Conservation (phyloP, 2,888 invertebrate species). For the Dysmachus trigonus region DNA sequence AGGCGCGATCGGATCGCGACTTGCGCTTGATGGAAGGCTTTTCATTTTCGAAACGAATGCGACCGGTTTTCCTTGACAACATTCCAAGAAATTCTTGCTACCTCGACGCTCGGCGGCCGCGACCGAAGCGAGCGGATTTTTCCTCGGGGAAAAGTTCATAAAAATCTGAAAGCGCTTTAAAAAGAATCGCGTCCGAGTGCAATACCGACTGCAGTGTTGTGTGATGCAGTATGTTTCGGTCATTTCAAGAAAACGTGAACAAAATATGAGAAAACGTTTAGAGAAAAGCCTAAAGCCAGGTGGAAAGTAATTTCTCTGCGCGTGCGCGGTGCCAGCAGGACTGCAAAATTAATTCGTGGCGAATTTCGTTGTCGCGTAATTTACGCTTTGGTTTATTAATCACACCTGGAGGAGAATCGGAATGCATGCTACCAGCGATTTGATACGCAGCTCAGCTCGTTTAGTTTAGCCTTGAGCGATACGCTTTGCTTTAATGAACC, state of each 20-base stretch:
- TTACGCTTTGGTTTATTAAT: not conserved
- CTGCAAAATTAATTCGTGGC: not conserved
- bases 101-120: not conserved
- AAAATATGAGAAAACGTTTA: not conserved
- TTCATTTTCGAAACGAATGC: slow-evolving; percentile 24
- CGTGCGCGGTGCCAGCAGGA: not conserved
- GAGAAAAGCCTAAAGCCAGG: not conserved
- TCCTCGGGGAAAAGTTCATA: slow-evolving; percentile 8
- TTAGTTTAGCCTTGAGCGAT: not conserved
- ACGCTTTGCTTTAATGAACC: not conserved
- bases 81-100: slow-evolving; percentile 25
- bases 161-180: not conserved
- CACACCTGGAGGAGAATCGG: not conserved
- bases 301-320: not conserved
- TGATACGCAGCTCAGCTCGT: not conserved
- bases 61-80: slow-evolving; percentile 45
- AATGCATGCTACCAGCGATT: not conserved
- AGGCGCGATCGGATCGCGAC: not conserved
- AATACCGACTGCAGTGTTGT: not conserved
- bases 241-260: not conserved
- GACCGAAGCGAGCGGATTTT: not conserved
- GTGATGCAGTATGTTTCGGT: not conserved
- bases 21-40: slow-evolving; percentile 25
- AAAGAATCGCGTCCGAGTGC: not conserved
- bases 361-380: not conserved